Base-by-base conservation (phyloP, 2,113 vertebrate genomes). In the Baryphthengus martii region DNA sequence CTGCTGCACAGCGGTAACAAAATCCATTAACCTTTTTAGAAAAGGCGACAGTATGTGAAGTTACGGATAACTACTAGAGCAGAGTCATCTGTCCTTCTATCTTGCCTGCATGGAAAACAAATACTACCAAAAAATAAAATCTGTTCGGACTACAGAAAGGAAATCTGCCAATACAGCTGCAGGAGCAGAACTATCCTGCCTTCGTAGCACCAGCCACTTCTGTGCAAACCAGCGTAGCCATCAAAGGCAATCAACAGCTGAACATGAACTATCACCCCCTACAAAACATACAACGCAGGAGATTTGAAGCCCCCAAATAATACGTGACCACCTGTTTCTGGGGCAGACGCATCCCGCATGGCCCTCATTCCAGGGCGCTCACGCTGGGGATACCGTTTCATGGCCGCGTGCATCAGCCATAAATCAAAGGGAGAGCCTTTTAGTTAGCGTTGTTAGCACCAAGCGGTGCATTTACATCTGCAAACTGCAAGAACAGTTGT, bases 241-340 rank as follows among this genome's bases (percentile, higher is more conserved):
- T 93, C 96, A 97, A 97, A 97, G 93, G 61, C 45, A 26, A 19
- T 25, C 72, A 89, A 95, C 97, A 98, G 96, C 96, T 97, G 96
- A 98, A 88, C 42, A 13, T 42, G 6, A 29, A 37, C 65, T 35
- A 63, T 80, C 90, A 78, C 50, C 55, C 85, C 37, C 40, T 5
- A 47, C 42, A 72, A 44, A 85, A 35, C 28, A 37, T 7, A 73
- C 17, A 66, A 33, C 0, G 0, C 63, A 62, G 85, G 74, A 95
- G 91, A 90, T 58, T 28, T 52, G 26, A 66, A 94, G 80, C 72
- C 63, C 68, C 33, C 82, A 56, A 6, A 80, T 37, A 8, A 10
- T 25, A 72, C 3, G 4, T 45, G 87, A 63, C 76, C 98, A 98
- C 97, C 97, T 98, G 98, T 95, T 93, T 8, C 52, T 61, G 0